Evolutionary conservation across 2,797 vertebrate genomes (phyloP).

Genomic region (Hemitrygon akajei): DNA sequence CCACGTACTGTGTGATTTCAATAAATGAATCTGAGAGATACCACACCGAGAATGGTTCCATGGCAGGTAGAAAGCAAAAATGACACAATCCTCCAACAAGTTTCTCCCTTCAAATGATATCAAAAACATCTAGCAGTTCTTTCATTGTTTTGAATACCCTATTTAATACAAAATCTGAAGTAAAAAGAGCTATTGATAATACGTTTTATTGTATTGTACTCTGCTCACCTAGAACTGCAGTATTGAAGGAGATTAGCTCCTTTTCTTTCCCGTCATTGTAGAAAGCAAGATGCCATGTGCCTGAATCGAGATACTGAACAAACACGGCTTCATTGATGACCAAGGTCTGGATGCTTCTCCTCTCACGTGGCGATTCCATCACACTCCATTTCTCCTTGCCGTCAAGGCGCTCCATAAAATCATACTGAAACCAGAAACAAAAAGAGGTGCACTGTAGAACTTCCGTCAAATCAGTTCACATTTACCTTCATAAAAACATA

Average conservation of each 20-base stretch:
- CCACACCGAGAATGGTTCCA: not conserved
- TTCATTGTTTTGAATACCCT: not conserved
- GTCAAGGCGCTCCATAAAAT: constrained; percentile 95
- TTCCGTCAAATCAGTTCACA: not conserved
- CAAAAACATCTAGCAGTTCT: not conserved
- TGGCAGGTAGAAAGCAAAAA: not conserved
- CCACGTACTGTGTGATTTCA: not conserved
- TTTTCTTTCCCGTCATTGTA: constrained; percentile 95
- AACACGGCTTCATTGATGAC: constrained; percentile 95
- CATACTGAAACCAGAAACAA: constrained; percentile 64
- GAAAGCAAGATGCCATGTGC: constrained; percentile 93
- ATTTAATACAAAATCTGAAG: not conserved
- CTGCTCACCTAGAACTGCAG: constrained; percentile 79
- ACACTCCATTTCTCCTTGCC: constrained; percentile 98
- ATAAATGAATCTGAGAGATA: not conserved
- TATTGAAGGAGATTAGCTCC: constrained; percentile 88
- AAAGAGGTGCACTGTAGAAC: not conserved
- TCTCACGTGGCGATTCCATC: constrained; percentile 84
- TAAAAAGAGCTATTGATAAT: not conserved
- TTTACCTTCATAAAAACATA: constrained; percentile 55
- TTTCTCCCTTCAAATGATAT: not conserved
- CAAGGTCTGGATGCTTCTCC: constrained; percentile 88
- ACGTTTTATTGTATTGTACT: not conserved
- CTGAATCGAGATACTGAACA: constrained; percentile 88
- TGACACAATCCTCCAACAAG: not conserved